Evolutionary conservation across 2,888 invertebrate species (phyloP), one percentile per base, ranked within the genome.

Genomic region (Acrocyrtus sp.): DNA sequence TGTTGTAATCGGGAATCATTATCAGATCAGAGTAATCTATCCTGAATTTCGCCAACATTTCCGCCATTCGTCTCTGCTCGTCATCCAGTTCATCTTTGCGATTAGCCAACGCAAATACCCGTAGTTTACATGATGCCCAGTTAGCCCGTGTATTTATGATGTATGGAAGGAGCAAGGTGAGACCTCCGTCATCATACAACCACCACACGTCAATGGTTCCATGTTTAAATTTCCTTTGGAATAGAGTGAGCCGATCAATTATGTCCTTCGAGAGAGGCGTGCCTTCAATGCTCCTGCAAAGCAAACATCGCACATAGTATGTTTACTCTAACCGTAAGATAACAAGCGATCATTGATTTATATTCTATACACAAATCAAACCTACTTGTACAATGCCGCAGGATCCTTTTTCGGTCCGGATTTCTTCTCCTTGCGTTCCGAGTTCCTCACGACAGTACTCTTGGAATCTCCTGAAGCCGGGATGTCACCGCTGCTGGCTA

Each of bases 121-220:
- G 85, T 82, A 94, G 86, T 83, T 91, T 91, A 84, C 93, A 93
- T 81, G 89, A 87, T 58, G 90, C 86, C 92, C 93, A 94, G 81
- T 90, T 88, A 2, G 90, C 88, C 76, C 94, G 88, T 81, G 91
- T 91, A 58, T 92, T 92, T 78, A 95, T 89, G 79, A 95, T 94
- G 84, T 95, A 94, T 0, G 68, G 68, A 8, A 68, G 54, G 8
- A 68, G 34, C 12, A 68, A 22, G 2, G 68, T 68, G 19, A 68
- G 29, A 10, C 74, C 74, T 45, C 77, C 77, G 53, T 78, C 96
- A 84, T 97, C 97, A 84, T 96, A 97, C 81, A 97, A 85, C 97
- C 97, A 98, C 94, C 96, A 96, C 51, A 96, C 95, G 85, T 96
- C 96, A 48, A 96, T 90, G 0, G 90, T 91, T 12, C 95, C 95